phyloP scores from a whole-genome alignment of 2,888 invertebrate genomes.

The Teleiodes luculella region DNA sequence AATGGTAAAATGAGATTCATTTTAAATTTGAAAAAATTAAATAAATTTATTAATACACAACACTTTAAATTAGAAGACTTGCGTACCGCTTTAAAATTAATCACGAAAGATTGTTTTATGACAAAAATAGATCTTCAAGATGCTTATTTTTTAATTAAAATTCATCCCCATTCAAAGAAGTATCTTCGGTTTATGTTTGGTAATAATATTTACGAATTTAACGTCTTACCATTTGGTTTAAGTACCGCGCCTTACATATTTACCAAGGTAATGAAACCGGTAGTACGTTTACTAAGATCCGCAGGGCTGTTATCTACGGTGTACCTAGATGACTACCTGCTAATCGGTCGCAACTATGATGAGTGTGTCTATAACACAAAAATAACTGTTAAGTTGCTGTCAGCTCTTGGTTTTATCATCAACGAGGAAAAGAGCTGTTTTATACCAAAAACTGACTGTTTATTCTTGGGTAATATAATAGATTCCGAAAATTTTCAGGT shows the following conservation, averaged over 20 bases:
- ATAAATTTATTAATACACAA: constrained; percentile 16
- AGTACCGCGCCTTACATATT: constrained; percentile 17
- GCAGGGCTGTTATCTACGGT: constrained; percentile 14
- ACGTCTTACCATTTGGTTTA: constrained; percentile 19
- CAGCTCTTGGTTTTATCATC: background rate
- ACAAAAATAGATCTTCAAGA: constrained; percentile 17
- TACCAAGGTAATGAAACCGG: constrained; percentile 21
- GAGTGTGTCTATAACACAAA: background rate
- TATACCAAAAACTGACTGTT: background rate
- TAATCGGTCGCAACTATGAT: background rate
- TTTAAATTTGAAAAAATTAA: constrained; percentile 12
- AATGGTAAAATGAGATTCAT: constrained; percentile 9
- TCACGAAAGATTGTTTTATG: constrained; percentile 12
- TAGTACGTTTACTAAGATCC: constrained; percentile 10
- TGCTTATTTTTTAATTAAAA: constrained; percentile 14
- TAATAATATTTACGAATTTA: constrained; percentile 14
- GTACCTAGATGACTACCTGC: constrained; percentile 15
- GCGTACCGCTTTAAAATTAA: constrained; percentile 15
- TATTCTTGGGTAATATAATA: background rate
- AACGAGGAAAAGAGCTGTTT: background rate
- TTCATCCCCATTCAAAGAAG: constrained; percentile 12
- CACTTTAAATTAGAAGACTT: constrained; percentile 25
- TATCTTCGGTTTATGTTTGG: constrained; percentile 13
- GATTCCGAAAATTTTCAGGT: background rate
- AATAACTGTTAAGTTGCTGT: too few relatives aligned